A percentile compares a stretch with the other conserved stretches of the same genome.
Conservation (phyloP, 1,140 invertebrate genomes). For the Eriocheir sinensis region DNA sequence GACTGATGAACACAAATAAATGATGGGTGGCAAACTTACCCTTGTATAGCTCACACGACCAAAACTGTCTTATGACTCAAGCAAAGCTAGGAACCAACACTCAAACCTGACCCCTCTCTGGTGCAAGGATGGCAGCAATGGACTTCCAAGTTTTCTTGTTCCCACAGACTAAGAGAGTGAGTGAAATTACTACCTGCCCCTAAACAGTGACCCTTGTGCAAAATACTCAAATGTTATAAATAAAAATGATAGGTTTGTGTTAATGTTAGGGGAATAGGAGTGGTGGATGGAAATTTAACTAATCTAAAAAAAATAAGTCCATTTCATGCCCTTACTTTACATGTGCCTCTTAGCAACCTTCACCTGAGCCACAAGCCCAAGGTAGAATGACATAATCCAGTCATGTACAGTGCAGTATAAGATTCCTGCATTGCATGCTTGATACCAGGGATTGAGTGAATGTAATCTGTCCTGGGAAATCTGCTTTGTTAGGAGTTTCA, state of each 20-base stretch:
- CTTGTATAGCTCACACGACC: too few relatives aligned
- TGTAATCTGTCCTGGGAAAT: too few relatives aligned
- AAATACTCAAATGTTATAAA: background rate
- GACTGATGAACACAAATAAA: background rate
- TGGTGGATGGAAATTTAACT: background rate
- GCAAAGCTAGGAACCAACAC: background rate
- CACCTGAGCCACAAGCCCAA: background rate
- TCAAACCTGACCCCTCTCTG: constrained; percentile 13
- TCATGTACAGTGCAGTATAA: background rate
- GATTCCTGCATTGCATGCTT: background rate
- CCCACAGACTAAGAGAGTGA: background rate
- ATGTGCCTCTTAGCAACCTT: background rate
- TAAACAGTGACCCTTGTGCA: background rate
- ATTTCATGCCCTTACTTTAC: background rate
- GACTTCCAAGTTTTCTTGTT: background rate
- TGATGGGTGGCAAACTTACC: too few relatives aligned
- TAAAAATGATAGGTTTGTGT: too few relatives aligned
- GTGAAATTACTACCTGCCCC: background rate
- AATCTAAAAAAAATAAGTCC: background rate
- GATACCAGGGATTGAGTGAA: too few relatives aligned
- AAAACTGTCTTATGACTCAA: background rate
- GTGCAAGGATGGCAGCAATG: background rate
- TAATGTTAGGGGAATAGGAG: background rate
- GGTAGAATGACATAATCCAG: background rate
- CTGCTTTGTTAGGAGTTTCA: too few relatives aligned